Evolutionary conservation across 92 coral and sea anemone species (phyloP), one percentile per base, ranked within the genome.

Genomic region (Epizoanthus illoricatus): DNA sequence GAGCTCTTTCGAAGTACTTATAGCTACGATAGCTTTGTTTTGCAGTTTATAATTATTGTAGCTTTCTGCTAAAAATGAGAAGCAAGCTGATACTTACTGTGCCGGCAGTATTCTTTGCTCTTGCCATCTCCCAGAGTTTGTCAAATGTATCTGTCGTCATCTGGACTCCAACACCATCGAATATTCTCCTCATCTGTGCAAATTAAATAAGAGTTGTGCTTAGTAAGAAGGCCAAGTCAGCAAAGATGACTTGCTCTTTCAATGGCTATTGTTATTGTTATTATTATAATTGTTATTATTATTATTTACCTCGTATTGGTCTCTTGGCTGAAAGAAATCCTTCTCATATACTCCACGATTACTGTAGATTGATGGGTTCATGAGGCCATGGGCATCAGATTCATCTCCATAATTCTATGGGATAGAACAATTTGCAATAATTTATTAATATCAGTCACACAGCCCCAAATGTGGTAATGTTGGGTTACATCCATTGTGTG

Each of bases 361-460:
- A 68, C 98, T 93, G 89, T 96, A 96, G 20, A 96, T 79, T 71
- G 98, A 93, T 18, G 99, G 99, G 75, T 96, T 96, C 56, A 96
- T 90, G 4, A 96, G 80, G 39, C 99, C 99, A 91, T 93, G 91
- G 15, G 99, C 99, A 90, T 96, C 99, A 21, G 98, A 96, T 75
- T 96, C 99, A 87, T 96, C 99, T 28, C 99, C 99, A 78, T 96
- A 96, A 79, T 96, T 96, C 98, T 95, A 84, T 11, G 41, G 36
- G 40, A 55, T 17, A 12, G 75, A 75, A 85, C 3, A 15, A 23
- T 21, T 52, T 43, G 17, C 36, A 39, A 47, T 33, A n/a, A n/a
- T n/a, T n/a, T n/a, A 10, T 23, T 61, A 71, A 47, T 21, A 20
- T 71, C 13, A 19, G 36, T 47, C 49, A 70, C 18, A 40, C 15